A percentile compares a stretch with the other conserved stretches of the same genome.
Conservation (phyloP, 2,797 vertebrate species). For the Sebastes itinus region DNA sequence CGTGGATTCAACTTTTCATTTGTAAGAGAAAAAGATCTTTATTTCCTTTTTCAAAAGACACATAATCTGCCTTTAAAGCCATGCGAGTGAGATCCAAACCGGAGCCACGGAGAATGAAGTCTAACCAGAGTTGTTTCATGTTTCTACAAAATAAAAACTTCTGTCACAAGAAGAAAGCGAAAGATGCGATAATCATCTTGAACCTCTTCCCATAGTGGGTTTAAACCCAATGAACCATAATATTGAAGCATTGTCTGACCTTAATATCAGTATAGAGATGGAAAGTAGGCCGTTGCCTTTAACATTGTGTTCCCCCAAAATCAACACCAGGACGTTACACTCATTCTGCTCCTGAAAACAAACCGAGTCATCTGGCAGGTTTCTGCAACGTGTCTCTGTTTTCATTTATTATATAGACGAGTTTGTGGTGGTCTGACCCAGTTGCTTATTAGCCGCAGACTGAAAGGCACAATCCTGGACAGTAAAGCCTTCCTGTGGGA, state of each 20-base stretch:
- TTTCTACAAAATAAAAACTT: slow-evolving; percentile 19
- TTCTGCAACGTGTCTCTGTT: slow-evolving; percentile 59
- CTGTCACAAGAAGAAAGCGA: slow-evolving; percentile 2
- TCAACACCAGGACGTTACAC: slow-evolving; percentile 51
- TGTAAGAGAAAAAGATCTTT: neutral
- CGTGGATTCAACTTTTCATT: neutral
- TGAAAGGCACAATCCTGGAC: slow-evolving; percentile 54
- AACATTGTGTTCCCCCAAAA: slow-evolving; percentile 49
- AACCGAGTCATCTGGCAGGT: slow-evolving; percentile 54
- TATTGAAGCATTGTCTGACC: neutral
- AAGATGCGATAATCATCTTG: slow-evolving; percentile 16
- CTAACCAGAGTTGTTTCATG: slow-evolving; percentile 6
- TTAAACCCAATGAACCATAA: slow-evolving; percentile 23
- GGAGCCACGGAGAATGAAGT: slow-evolving; percentile 5
- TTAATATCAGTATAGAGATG: slow-evolving; percentile 30
- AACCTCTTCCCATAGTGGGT: neutral
- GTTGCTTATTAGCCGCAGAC: slow-evolving; percentile 69
- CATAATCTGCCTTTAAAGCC: neutral
- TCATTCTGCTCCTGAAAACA: slow-evolving; percentile 57
- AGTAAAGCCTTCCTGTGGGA: slow-evolving; percentile 77
- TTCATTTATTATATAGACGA: slow-evolving; percentile 68
- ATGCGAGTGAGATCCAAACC: slow-evolving; percentile 25
- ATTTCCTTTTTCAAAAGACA: slow-evolving; percentile 5
- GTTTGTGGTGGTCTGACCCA: slow-evolving; percentile 67
- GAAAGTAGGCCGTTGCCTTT: slow-evolving; percentile 40